Conservation (phyloP, 2,113 vertebrate genomes). For the Brachyhypopomus occidentalis region DNA sequence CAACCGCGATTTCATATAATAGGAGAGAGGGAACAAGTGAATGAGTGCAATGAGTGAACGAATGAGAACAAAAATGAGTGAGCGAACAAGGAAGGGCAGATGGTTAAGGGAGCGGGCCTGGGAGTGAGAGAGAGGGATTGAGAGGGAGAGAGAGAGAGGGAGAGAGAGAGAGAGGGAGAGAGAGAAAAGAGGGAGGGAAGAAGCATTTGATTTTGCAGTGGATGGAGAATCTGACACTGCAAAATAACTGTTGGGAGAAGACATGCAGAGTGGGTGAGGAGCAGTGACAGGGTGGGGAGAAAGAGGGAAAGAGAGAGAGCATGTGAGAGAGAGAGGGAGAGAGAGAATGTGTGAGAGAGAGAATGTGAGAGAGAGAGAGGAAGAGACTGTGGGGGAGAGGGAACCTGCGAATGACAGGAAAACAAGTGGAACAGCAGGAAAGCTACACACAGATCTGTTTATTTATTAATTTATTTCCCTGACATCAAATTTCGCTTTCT, state of each 20-base stretch:
- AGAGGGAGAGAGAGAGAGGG: not conserved
- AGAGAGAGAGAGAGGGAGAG: not conserved
- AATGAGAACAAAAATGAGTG: not conserved
- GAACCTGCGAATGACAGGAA: constrained; percentile 10
- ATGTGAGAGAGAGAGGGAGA: constrained; percentile 1
- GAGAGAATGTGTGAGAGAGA: too few species aligned
- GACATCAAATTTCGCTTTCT: constrained; percentile 35
- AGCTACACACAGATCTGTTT: constrained; percentile 1
- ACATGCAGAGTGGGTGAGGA: constrained; percentile 8
- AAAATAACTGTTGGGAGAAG: constrained; percentile 3
- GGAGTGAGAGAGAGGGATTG: not conserved
- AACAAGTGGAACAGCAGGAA: constrained; percentile 32
- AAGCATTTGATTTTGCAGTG: constrained; percentile 24
- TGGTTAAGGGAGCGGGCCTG: not conserved
- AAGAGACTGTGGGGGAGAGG: not conserved
- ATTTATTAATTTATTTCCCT: constrained; percentile 31
- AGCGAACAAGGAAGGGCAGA: not conserved
- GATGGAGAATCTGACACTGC: constrained; percentile 44
- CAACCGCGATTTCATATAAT: not conserved
- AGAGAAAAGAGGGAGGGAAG: not conserved
- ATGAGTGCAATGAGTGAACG: not conserved
- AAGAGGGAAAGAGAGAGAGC: not conserved
- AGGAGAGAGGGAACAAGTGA: not conserved
- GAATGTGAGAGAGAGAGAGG: not conserved
- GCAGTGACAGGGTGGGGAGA: constrained; percentile 9